Evolutionary conservation across 2,113 vertebrate species (phyloP).

Genomic region (Fregetta grallaria): DNA sequence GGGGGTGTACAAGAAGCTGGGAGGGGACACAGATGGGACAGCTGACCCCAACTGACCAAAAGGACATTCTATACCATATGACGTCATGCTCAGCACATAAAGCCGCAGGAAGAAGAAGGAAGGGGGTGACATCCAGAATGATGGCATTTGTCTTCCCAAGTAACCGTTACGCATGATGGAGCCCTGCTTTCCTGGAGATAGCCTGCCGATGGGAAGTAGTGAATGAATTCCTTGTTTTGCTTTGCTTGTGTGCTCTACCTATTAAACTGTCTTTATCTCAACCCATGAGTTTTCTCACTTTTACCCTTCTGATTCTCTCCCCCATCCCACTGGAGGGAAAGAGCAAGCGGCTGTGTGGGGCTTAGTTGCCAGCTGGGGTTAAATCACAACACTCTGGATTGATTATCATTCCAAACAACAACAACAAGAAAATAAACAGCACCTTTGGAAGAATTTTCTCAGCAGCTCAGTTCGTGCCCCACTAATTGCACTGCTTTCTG

Average conservation of each 20-base stretch:
- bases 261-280: neutral
- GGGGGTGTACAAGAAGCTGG: neutral
- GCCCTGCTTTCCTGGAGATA: neutral
- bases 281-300: neutral
- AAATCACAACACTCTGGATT: neutral
- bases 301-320: neutral
- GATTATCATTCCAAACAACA: neutral
- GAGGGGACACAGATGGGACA: neutral
- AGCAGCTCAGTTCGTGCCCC: neutral
- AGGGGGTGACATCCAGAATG: neutral
- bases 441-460: neutral
- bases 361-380: neutral
- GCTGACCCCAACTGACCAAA: neutral
- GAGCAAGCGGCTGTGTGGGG: neutral
- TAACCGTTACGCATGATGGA: fast-evolving
- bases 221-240: neutral
- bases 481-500: neutral
- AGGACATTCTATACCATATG: neutral
- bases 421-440: neutral
- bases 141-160: neutral
- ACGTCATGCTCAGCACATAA: neutral
- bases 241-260: neutral
- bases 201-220: neutral
- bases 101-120: neutral
- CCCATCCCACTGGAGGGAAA: neutral